Conservation (phyloP, 1,140 invertebrate species). For the Drosophila albomicans region DNA sequence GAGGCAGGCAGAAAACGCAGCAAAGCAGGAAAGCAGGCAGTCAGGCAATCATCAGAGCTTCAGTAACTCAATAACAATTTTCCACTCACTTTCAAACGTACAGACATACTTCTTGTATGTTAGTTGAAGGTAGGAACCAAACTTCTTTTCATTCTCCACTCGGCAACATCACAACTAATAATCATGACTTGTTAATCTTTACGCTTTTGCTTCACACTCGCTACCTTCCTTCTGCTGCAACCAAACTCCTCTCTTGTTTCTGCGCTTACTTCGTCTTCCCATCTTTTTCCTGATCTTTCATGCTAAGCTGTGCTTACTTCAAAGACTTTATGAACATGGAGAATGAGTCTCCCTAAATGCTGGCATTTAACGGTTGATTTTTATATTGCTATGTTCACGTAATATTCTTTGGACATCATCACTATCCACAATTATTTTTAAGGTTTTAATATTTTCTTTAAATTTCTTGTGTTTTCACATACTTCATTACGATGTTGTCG, state of each 20-base stretch:
- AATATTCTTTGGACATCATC: not conserved
- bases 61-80: slow-evolving; percentile 41
- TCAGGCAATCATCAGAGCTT: slow-evolving; percentile 17
- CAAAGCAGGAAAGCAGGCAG: slow-evolving; percentile 1
- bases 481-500: too few species aligned
- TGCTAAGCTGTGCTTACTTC: slow-evolving; percentile 23
- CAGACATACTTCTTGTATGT: not conserved
- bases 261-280: not conserved
- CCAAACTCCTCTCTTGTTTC: slow-evolving; percentile 12
- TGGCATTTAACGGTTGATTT: slow-evolving; percentile 58
- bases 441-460: too few species aligned
- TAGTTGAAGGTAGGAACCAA: not conserved
- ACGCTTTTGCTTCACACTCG: slow-evolving; percentile 59
- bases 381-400: slow-evolving; percentile 47
- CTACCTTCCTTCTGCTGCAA: slow-evolving; percentile 1
- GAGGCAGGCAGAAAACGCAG: slow-evolving; percentile 10
- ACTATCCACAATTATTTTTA: too few species aligned
- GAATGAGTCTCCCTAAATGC: slow-evolving; percentile 18
- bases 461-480: too few species aligned
- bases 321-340: not conserved
- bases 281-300: slow-evolving; percentile 18
- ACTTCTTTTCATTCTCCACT: slow-evolving; percentile 10
- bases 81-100: slow-evolving; percentile 23
- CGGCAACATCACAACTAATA: slow-evolving; percentile 61
- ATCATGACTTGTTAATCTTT: slow-evolving; percentile 83